Conservation (phyloP, 2,888 invertebrate species). For the Alentia gelatinosa region DNA sequence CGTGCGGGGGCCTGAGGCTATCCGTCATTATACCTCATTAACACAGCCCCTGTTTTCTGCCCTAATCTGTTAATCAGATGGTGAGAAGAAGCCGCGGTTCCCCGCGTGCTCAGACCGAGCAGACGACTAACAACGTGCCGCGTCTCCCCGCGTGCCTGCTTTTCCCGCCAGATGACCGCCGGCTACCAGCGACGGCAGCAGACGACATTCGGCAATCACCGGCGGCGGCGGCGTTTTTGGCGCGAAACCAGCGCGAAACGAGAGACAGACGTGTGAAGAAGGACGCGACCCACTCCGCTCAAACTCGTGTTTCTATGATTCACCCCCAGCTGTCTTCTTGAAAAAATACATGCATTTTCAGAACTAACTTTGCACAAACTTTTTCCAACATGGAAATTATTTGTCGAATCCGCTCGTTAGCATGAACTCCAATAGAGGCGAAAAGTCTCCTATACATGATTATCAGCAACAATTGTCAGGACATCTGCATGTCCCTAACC, state of each 20-base stretch:
- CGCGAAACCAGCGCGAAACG: neutral
- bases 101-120: neutral
- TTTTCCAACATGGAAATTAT: no score
- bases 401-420: no score
- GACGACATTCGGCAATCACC: neutral
- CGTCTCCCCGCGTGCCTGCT: neutral
- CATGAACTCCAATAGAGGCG: no score
- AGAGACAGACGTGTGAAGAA: neutral
- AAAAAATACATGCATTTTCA: no score
- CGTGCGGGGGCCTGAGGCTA: neutral
- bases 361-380: no score
- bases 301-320: no score
- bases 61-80: conserved; percentile 49
- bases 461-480: no score
- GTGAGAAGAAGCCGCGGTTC: neutral
- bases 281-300: no score
- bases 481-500: no score
- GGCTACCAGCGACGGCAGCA: neutral
- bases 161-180: conserved; percentile 9
- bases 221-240: neutral
- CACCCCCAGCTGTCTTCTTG: no score
- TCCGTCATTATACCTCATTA: conserved; percentile 36
- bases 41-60: conserved; percentile 24
- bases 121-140: conserved; percentile 7
- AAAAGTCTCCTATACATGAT: no score